Evolutionary conservation across 2,113 vertebrate species (phyloP), one percentile per base, ranked within the genome.

Genomic region (Oreochromis niloticus): DNA sequence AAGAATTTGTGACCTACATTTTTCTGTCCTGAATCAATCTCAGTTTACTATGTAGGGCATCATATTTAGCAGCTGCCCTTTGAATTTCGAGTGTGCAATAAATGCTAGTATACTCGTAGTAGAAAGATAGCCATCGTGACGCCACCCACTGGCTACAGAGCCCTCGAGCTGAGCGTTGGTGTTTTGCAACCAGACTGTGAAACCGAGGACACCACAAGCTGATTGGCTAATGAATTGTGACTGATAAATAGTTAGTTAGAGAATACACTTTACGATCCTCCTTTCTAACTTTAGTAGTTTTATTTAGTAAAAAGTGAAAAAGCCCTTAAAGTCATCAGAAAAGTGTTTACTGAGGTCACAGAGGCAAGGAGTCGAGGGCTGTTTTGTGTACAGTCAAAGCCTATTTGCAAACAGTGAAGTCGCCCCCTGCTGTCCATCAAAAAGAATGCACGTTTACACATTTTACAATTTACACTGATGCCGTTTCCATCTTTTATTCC

Each of bases 311-410:
- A 27, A 48, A 3, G 4, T 30, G 2, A 75, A 75, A 75, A 27
- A 73, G 0, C 0, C 22, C 0, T 24, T 46, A 46, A 73, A 73
- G 39, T 27, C 1, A 27, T 46, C 68, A 73, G 41, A 46, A 46
- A 3, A 27, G 22, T 46, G 0, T 27, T 73, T 7, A 27, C 41
- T 46, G 41, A 46, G 41, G 39, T 73, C 68, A 27, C 41, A 46
- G 22, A 46, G 13, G 6, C 7, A 39, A 16, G 12, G n/a, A 73
- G n/a, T 46, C 13, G n/a, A 73, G 66, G 1, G n/a, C 13, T 46
- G n/a, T 71, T 43, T 43, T 73, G 41, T 1, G 22, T 75, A 19
- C 24, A 19, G 3, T 17, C 41, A 43, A 75, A 75, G 11, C 43
- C 14, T 75, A 3, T 5, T 48, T 11, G 24, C 22, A 75, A 48